Evolutionary conservation across 2,113 vertebrate genomes (phyloP), one percentile per base, ranked within the genome.

Genomic region (Plectropomus leopardus): DNA sequence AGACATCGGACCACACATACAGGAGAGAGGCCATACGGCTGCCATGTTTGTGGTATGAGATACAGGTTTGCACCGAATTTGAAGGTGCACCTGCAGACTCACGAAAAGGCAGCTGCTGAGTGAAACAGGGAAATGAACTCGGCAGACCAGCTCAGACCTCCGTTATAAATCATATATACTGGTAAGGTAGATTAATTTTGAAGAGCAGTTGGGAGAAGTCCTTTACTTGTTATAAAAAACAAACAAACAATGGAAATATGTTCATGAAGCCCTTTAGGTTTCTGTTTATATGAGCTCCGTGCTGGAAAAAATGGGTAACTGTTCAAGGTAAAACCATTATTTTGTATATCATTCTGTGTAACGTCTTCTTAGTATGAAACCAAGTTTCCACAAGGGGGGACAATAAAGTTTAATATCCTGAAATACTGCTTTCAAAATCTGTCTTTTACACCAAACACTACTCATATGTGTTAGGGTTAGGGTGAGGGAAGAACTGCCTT

Each of bases 61-160:
- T 83, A 83, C 63, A 87, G 63, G 64, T 86, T 77, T 72, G 84
- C 75, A 0, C 71, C 75, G 0, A 83, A 72, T 68, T 80, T 83
- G 0, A 86, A 80, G 21, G 55, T 70, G 45, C 73, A 59, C 70
- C 36, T 86, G 53, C 36, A 78, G 58, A 74, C 47, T 17, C 65
- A 34, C 26, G 66, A 83, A 10, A 72, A 44, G 23, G 21, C 30
- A 14, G 16, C 34, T 0, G 2, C 9, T 3, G 32, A 58, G 16
- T 77, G 26, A 72, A 63, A 63, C n/a, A 0, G 9, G 34, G 3
- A 60, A 2, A 28, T 61, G 8, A 36, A 7, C 21, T 2, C 32
- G 10, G 4, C 2, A 4, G 13, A 21, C 16, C 2, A 32, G 24
- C 8, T 59, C 10, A 21, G 47, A 63, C 28, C 24, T 42, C 61